A percentile compares a stretch with the other conserved stretches of the same genome.
These are phyloP conservation scores for Antedon mediterranea DNA, from an alignment of 53 echinoderm and acorn worm species.

Conservation along the genomic window DNA sequence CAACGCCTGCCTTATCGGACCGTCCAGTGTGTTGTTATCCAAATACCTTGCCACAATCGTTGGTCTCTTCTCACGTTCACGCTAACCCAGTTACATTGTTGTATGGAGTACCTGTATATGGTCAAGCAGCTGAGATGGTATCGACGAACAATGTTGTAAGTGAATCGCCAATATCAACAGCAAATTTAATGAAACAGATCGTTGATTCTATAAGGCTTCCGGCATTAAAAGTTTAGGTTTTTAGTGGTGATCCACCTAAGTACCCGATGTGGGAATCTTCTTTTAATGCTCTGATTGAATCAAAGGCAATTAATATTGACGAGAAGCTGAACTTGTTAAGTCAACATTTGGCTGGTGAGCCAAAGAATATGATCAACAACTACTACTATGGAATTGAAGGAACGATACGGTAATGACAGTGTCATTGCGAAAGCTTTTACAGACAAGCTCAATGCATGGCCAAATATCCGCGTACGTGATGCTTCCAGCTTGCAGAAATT, in stretches of 20 bases:
- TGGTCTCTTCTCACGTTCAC: no score
- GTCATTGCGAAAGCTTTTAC: conserved; percentile 12
- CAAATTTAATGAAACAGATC: conserved; percentile 3
- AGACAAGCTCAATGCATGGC: conserved; percentile 15
- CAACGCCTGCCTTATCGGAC: no score
- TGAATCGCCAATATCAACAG: no score
- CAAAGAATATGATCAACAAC: no score
- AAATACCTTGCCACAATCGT: no score
- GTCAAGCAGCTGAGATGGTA: no score
- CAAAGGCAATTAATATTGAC: background rate
- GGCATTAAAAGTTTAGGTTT: conserved; percentile 14
- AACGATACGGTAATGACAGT: background rate
- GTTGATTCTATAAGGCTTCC: conserved; percentile 12
- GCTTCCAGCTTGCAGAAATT: no score
- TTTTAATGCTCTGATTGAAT: background rate
- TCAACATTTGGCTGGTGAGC: conserved; percentile 23
- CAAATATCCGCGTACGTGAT: conserved; percentile 17
- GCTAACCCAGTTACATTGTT: no score
- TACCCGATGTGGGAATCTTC: conserved; percentile 34
- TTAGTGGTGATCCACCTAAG: conserved; percentile 27
- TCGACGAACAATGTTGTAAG: no score
- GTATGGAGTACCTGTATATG: no score
- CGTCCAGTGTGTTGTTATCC: no score
- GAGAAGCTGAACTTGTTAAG: conserved; percentile 10
- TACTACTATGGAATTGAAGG: conserved; percentile 3